Evolutionary conservation across 1,140 invertebrate genomes (phyloP).

Genomic region (Cherax destructor): DNA sequence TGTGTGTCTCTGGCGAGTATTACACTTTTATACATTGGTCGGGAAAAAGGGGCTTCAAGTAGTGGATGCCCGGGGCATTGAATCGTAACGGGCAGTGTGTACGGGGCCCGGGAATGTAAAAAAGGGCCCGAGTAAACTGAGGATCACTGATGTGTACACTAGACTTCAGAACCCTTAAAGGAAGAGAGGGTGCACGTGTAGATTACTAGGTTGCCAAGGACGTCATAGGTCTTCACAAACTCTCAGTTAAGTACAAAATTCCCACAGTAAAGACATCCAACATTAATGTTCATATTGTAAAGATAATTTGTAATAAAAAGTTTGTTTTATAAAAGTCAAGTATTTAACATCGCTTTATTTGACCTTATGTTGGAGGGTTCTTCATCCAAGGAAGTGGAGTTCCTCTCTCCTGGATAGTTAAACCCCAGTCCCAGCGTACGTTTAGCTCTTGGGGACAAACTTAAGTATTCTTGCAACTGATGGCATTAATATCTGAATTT

Average conservation of each 20-base stretch:
- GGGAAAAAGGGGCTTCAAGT: conserved; percentile 10
- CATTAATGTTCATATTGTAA: conserved; percentile 36
- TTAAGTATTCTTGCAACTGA: too few species aligned
- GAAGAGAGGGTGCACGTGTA: conserved; percentile 7
- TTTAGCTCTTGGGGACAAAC: too few species aligned
- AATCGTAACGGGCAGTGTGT: too few species aligned
- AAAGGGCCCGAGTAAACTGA: too few species aligned
- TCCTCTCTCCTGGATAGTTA: too few species aligned
- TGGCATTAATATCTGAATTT: too few species aligned
- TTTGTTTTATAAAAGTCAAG: conserved; percentile 63
- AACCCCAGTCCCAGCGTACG: too few species aligned
- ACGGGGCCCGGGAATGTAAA: too few species aligned
- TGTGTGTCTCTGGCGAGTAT: too few species aligned
- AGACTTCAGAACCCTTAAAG: too few species aligned
- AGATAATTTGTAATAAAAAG: conserved; percentile 63
- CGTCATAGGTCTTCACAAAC: conserved; percentile 42
- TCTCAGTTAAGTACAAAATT: conserved; percentile 53
- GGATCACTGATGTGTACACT: too few species aligned
- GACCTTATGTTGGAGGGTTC: not conserved
- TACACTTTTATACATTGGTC: conserved; percentile 1
- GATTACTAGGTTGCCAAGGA: conserved; percentile 16
- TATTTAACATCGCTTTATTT: conserved; percentile 31
- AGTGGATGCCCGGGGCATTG: not conserved
- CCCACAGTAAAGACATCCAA: conserved; percentile 26
- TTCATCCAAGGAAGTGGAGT: too few species aligned